Evolutionary conservation across 2,888 invertebrate species (phyloP), one percentile per base, ranked within the genome.

Genomic region (Trilocha varians): DNA sequence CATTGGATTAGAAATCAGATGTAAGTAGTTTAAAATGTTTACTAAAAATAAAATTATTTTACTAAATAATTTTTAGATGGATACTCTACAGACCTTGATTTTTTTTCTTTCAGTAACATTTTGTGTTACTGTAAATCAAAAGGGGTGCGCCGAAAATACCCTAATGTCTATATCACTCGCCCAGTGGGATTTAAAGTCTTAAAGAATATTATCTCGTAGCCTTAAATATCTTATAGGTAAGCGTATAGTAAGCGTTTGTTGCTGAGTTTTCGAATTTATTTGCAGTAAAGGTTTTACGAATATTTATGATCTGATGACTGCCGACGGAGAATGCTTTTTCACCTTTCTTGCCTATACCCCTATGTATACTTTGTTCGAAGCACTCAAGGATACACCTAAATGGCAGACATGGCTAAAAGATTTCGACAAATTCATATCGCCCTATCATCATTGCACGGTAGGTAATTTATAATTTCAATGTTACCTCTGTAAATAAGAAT

Each of bases 1-100:
- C 93, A 94, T 59, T 94, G 94, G 94, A 89, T 94, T 25, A 88
- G 88, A 52, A 88, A 93, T 60, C 91, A 91, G 67, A 87, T 88
- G 91, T 92, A 80, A 78, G 87, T 72, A 36, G 53, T 45, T 36
- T 38, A 16, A 6, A 16, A n/a, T n/a, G n/a, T n/a, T n/a, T n/a
- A n/a, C n/a, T n/a, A n/a, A n/a, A n/a, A n/a, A n/a, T n/a, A n/a
- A n/a, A n/a, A n/a, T n/a, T n/a, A n/a, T n/a, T n/a, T n/a, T n/a
- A n/a, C n/a, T n/a, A n/a, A n/a, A n/a, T n/a, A n/a, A n/a, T n/a
- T n/a, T n/a, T n/a, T n/a, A n/a, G n/a, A n/a, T n/a, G n/a, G n/a
- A n/a, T n/a, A n/a, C n/a, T n/a, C n/a, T n/a, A n/a, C n/a, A n/a
- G n/a, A n/a, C n/a, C n/a, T n/a, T n/a, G n/a, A n/a, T n/a, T n/a